Base-by-base conservation (phyloP, 2,113 vertebrate species). In the Ophiodon elongatus region DNA sequence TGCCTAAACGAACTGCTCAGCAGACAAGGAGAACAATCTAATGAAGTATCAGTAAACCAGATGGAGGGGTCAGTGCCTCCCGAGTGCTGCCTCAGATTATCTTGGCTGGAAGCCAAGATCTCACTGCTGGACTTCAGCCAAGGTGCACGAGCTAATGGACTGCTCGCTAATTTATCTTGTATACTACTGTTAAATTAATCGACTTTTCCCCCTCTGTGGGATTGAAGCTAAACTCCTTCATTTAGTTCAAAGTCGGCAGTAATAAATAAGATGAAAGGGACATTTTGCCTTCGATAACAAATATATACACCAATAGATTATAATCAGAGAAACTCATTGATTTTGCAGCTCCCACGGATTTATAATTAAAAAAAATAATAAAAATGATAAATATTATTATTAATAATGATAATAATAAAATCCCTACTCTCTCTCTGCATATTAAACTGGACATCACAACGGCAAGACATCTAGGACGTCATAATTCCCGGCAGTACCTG, bases 81-180 rank as follows among this genome's bases (percentile, higher is more conserved):
- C n/a, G 29, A 75, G 19, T 71, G 63, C 66, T 25, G 52, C 41
- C 23, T 62, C 63, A 25, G 27, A 60, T 70, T 15, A 10, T 75
- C 1, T 63, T 70, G 78, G 83, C 54, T 43, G 3, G 9, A 64
- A 80, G 45, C 70, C 85, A 79, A 52, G 7, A 4, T 76, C 4
- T 14, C 33, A 45, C 23, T 8, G 13, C 27, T 80, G 80, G 67
- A 72, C 33, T 25, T 23, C 2, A 52, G 69, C 39, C 83, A 79
- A 57, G 10, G 33, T 25, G 63, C 54, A 56, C 21, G 19, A 31
- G 27, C 10, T 71, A 25, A 62, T 41, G 29, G 41, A 35, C 33
- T 47, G 19, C 19, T n/a, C 13, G 14, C 35, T 57, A 17, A 45
- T 57, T 23, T 14, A 35, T 17, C 27, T 41, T 6, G 5, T 10